Evolutionary conservation across 2,888 invertebrate species (phyloP).

Genomic region (Epinotia brunnichana): DNA sequence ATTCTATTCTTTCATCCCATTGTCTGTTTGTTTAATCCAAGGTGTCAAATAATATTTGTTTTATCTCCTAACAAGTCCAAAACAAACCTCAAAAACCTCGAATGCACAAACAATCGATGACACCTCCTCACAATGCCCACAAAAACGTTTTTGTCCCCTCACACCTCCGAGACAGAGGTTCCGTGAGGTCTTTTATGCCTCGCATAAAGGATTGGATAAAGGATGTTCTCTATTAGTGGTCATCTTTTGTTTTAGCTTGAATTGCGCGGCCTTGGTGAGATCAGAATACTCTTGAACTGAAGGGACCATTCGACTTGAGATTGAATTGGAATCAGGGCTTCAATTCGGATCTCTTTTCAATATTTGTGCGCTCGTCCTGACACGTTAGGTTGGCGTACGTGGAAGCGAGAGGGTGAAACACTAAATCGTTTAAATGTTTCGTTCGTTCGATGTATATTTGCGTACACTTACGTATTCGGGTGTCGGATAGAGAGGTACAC

Average conservation of each 20-base stretch:
- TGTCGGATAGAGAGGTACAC: too few species aligned
- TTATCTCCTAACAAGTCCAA: constrained; percentile 13
- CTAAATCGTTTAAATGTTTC: too few species aligned
- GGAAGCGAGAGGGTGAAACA: neutral
- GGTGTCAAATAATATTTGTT: constrained; percentile 30
- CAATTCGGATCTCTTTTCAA: neutral
- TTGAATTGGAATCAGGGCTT: neutral
- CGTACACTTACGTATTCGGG: too few species aligned
- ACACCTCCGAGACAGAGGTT: constrained; percentile 26
- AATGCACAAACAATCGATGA: constrained; percentile 47
- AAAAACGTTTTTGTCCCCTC: constrained; percentile 39
- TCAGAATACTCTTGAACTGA: constrained; percentile 4
- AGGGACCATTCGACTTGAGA: constrained; percentile 3
- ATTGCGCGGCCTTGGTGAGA: constrained; percentile 21
- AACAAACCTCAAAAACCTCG: constrained; percentile 24
- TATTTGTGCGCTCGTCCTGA: neutral
- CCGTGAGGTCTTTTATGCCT: constrained; percentile 14
- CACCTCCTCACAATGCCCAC: constrained; percentile 51
- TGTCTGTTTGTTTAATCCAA: constrained; percentile 14
- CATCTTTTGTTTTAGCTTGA: constrained; percentile 26
- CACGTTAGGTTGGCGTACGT: neutral
- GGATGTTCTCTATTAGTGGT: constrained; percentile 17
- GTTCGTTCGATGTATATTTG: too few species aligned
- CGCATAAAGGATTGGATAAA: constrained; percentile 26
- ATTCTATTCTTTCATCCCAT: neutral